phyloP scores from a whole-genome alignment of 2,888 invertebrate genomes.

The Zygaena filipendulae region DNA sequence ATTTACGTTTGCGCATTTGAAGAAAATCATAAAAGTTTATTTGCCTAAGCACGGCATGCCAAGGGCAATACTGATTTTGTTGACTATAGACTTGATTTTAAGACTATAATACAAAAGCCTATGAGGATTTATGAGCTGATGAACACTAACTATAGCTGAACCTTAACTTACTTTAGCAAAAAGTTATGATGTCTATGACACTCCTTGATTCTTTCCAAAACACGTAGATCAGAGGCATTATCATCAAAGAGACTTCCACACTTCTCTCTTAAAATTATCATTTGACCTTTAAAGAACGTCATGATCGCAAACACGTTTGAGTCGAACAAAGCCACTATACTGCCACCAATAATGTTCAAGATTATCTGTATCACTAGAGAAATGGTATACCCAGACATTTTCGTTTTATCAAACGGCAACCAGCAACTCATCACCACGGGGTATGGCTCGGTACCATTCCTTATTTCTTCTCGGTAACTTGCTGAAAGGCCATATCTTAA shows the following conservation, averaged over 20 bases:
- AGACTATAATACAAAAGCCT: no score
- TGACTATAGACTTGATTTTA: no score
- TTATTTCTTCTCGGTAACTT: constrained; percentile 26
- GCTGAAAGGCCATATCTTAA: constrained; percentile 25
- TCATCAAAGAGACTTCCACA: constrained; percentile 27
- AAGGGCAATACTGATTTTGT: no score
- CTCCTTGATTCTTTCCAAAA: constrained; percentile 30
- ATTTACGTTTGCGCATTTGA: no score
- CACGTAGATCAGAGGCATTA: constrained; percentile 12
- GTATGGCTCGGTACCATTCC: constrained; percentile 26
- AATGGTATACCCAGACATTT: constrained; percentile 33
- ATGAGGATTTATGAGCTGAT: no score
- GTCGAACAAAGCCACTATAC: constrained; percentile 33
- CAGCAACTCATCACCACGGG: constrained; percentile 40
- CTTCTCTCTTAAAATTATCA: constrained; percentile 29
- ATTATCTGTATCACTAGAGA: constrained; percentile 26
- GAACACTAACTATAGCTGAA: no score
- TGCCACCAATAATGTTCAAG: constrained; percentile 29
- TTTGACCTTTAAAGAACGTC: constrained; percentile 42
- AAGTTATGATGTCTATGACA: constrained; percentile 38
- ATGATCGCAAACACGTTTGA: constrained; percentile 33
- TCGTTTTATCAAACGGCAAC: constrained; percentile 41
- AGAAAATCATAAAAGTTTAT: no score
- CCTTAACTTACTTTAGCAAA: constrained; percentile 35
- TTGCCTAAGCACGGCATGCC: no score